phyloP scores from a whole-genome alignment of 2,888 invertebrate species.

The Periphyllus acericola region DNA sequence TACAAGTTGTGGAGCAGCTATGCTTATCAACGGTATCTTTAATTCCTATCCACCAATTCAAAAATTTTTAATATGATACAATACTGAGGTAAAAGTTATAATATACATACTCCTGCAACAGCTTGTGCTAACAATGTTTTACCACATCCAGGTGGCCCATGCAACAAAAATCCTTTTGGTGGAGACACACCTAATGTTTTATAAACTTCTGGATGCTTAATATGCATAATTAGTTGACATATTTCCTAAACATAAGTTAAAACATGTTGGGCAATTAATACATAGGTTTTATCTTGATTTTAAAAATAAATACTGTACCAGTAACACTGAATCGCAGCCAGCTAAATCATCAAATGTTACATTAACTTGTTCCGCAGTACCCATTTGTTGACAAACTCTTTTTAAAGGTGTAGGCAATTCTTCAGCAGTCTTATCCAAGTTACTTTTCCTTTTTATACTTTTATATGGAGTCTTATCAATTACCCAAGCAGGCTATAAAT shows the following conservation, averaged over 20 bases:
- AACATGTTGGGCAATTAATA: background rate
- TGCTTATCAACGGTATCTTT: slow-evolving; percentile 83
- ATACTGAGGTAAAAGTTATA: slow-evolving; percentile 17
- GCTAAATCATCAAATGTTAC: slow-evolving; percentile 81
- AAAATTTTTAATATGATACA: background rate
- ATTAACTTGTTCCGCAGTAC: slow-evolving; percentile 23
- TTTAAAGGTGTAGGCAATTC: slow-evolving; percentile 31
- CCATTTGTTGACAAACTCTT: slow-evolving; percentile 33
- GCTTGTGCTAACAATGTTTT: slow-evolving; percentile 85
- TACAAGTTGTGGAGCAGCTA: slow-evolving; percentile 91
- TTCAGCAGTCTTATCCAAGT: slow-evolving; percentile 29
- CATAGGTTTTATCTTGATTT: background rate
- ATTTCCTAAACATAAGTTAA: slow-evolving; percentile 70
- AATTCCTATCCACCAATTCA: slow-evolving; percentile 74
- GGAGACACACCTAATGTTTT: slow-evolving; percentile 84
- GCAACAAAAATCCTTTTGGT: slow-evolving; percentile 89
- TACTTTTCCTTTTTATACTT: slow-evolving; percentile 50
- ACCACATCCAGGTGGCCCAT: slow-evolving; percentile 97
- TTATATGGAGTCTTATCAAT: background rate
- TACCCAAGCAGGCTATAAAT: slow-evolving; percentile 25
- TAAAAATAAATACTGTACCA: slow-evolving; percentile 66
- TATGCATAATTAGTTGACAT: slow-evolving; percentile 82
- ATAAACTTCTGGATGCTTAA: slow-evolving; percentile 92
- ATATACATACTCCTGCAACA: slow-evolving; percentile 77
- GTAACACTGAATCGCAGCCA: slow-evolving; percentile 80